phyloP scores from a whole-genome alignment of 2,113 vertebrate species.

The Sylvilagus bachmani region DNA sequence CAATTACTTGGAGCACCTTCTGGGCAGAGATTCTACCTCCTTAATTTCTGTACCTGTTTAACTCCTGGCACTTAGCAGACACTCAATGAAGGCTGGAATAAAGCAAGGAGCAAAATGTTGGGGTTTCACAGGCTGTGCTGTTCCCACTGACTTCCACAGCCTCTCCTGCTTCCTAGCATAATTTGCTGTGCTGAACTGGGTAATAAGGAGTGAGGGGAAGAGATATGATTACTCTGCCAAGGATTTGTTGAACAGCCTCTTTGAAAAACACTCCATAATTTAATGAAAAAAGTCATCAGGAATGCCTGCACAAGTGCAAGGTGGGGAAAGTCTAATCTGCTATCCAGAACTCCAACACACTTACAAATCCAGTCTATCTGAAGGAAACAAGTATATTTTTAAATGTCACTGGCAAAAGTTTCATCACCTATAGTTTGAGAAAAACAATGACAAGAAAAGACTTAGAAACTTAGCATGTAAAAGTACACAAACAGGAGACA shows the following conservation, averaged over 20 bases:
- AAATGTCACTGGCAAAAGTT: conserved; percentile 1
- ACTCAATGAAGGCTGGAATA: not conserved
- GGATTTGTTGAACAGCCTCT: conserved; percentile 66
- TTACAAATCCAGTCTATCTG: conserved; percentile 44
- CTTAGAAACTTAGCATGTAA: conserved; percentile 62
- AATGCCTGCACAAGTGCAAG: conserved; percentile 37
- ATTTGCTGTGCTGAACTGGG: not conserved
- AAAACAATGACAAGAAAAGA: conserved; percentile 73
- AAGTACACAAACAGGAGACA: conserved; percentile 59
- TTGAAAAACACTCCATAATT: conserved; percentile 44
- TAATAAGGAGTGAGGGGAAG: not conserved
- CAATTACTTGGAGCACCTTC: not conserved
- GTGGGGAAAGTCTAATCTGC: not conserved
- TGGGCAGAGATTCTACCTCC: not conserved
- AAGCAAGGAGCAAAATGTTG: not conserved
- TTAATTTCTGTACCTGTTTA: not conserved
- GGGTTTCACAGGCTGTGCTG: not conserved
- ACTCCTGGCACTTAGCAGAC: not conserved
- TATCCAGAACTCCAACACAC: conserved; percentile 22
- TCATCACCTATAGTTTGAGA: conserved; percentile 45
- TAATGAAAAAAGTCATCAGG: conserved; percentile 18
- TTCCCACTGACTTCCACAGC: not conserved
- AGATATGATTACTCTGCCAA: not conserved
- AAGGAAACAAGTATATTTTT: conserved; percentile 55
- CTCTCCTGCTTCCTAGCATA: not conserved